A percentile compares a stretch with the other conserved stretches of the same genome.
Evolutionary conservation across 2,797 vertebrate genomes (phyloP).

Genomic region (Protonibea diacanthus): DNA sequence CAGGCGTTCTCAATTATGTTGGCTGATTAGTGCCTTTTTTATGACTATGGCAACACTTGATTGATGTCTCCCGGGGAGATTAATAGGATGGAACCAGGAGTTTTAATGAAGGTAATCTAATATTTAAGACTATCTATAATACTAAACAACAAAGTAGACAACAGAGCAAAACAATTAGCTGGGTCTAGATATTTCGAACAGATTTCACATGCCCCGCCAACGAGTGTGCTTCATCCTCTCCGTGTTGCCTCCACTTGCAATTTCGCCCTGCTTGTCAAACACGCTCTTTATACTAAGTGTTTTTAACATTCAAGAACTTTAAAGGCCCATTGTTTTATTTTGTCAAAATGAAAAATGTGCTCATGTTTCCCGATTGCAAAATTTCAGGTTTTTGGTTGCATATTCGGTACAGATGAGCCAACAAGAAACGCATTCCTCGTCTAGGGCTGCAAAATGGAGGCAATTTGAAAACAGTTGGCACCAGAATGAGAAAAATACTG

Average conservation of each 20-base stretch:
- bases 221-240: neutral
- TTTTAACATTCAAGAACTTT: slow-evolving; percentile 19
- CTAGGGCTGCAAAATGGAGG: slow-evolving; percentile 4
- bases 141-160: neutral
- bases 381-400: slow-evolving; percentile 25
- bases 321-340: neutral
- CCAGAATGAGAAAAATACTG: neutral
- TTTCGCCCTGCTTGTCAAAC: slow-evolving; percentile 3
- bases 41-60: neutral
- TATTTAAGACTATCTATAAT: neutral
- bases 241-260: slow-evolving; percentile 1
- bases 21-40: neutral
- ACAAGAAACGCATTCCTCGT: slow-evolving; percentile 32
- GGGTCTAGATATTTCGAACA: neutral
- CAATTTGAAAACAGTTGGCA: slow-evolving; percentile 1
- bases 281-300: neutral
- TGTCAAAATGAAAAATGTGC: slow-evolving; percentile 49
- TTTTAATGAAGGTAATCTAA: slow-evolving; percentile 4
- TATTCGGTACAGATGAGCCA: slow-evolving; percentile 17
- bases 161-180: neutral
- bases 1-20: slow-evolving; percentile 20
- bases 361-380: slow-evolving; percentile 21
- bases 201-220: neutral
- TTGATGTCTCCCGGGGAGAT: slow-evolving; percentile 12
- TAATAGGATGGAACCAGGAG: neutral